Base-by-base conservation (phyloP, 2,113 vertebrate genomes). In the Osmerus eperlanus region DNA sequence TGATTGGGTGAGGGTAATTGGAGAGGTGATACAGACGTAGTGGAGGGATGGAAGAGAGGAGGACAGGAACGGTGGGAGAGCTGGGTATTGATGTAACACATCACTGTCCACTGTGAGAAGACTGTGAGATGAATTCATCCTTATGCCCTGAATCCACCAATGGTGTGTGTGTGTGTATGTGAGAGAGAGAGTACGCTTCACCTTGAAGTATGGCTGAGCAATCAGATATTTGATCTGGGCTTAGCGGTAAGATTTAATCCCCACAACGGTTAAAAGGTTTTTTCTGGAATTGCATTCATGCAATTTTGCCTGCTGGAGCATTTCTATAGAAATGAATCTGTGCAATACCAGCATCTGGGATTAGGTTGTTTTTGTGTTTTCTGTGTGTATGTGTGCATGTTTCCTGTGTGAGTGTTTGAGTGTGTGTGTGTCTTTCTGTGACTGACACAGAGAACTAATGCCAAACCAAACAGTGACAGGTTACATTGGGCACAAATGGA, bases 141-240 rank as follows among this genome's bases (percentile, higher is more conserved):
- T 72, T 78, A 79, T 75, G 58, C 4, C 23, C 60, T 62, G 60
- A 6, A 28, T 62, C 60, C 28, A 23, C 25, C 23, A 15, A 60
- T 56, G 15, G 54, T 58, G 66, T 68, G 12, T 68, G 52, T 68
- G 66, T 67, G 55, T 81, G 55, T 79, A 59, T 58, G n/a, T 36
- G 41, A 70, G 19, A 71, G 72, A 74, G 36, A 75, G 66, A 70
- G 54, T 77, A 70, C 83, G 70, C 83, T 79, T 86, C 81, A 81
- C 82, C 83, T 88, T 86, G 81, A 86, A 83, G 80, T 77, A 74
- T 75, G 77, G 70, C 81, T 79, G 74, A 90, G 90, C 86, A 91
- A 90, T 92, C 88, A 79, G 80, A 85, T 86, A 88, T 91, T 91
- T 90, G 88, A 91, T 91, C 87, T 86, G 76, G 83, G 86, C 66